phyloP scores from a whole-genome alignment of 2,113 vertebrate genomes.

The Nesogale talazaci region DNA sequence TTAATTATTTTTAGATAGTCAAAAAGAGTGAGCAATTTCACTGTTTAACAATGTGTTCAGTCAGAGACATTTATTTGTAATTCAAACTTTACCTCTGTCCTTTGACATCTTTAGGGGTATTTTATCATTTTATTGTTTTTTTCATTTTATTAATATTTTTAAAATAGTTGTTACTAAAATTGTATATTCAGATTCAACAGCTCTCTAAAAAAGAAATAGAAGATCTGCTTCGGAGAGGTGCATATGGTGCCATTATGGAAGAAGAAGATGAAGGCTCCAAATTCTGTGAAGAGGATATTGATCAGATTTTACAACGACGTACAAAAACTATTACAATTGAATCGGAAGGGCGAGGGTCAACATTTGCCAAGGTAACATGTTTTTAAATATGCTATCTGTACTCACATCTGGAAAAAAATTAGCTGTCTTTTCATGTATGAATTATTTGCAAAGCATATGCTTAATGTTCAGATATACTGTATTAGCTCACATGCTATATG shows the following conservation, averaged over 20 bases:
- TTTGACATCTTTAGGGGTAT: neutral
- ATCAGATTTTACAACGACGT: constrained; percentile 97
- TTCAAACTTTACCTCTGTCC: constrained; percentile 21
- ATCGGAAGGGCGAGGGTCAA: constrained; percentile 97
- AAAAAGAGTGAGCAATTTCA: neutral
- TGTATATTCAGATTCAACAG: constrained; percentile 90
- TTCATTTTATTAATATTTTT: no score
- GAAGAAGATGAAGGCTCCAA: constrained; percentile 99
- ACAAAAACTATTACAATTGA: constrained; percentile 99
- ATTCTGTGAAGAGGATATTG: constrained; percentile 99
- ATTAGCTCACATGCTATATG: neutral
- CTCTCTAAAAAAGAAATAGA: constrained; percentile 99
- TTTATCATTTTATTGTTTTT: constrained; percentile 18
- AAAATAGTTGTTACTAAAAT: neutral
- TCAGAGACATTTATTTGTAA: neutral
- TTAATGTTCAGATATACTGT: neutral
- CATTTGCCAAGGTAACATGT: constrained; percentile 95
- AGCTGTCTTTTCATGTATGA: neutral
- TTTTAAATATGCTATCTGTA: constrained; percentile 13
- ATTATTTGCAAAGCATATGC: neutral
- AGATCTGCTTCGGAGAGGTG: constrained; percentile 95
- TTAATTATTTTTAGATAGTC: neutral
- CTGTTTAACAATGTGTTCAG: neutral
- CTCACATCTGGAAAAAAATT: neutral
- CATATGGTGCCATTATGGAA: constrained; percentile 99